A percentile compares a stretch with the other conserved stretches of the same genome.
These are phyloP conservation scores for Caenorhabditis parvicauda DNA, from an alignment of 2,888 invertebrate genomes.

Conservation along the genomic window DNA sequence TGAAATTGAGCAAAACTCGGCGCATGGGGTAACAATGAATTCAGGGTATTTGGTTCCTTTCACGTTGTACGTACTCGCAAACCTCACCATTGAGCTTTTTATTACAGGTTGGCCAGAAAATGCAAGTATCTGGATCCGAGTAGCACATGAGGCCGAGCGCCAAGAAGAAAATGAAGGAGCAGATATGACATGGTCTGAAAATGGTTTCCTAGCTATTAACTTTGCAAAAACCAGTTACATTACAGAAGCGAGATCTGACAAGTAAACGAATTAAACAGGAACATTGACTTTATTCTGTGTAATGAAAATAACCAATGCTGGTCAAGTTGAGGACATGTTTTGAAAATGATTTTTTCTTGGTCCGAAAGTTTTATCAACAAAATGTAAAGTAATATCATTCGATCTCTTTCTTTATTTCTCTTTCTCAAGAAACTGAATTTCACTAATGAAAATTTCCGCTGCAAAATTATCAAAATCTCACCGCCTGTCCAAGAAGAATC, in stretches of 20 bases:
- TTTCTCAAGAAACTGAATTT: no score
- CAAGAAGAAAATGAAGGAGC: constrained; percentile 87
- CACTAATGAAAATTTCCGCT: not conserved
- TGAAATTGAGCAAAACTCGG: not conserved
- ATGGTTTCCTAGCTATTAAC: no score
- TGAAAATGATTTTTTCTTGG: no score
- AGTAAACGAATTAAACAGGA: no score
- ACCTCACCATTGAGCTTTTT: constrained; percentile 49
- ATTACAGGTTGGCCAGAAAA: constrained; percentile 74
- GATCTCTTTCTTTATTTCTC: no score
- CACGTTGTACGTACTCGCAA: constrained; percentile 43
- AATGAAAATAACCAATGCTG: no score
- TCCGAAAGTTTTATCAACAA: no score
- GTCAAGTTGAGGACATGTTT: no score
- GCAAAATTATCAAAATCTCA: constrained; percentile 11
- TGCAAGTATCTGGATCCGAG: constrained; percentile 86
- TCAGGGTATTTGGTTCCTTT: constrained; percentile 1
- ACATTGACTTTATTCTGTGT: no score
- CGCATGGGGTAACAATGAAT: not conserved
- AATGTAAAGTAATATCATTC: no score
- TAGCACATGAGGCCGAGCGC: constrained; percentile 92
- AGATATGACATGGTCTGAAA: constrained; percentile 89
- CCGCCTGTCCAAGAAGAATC: constrained; percentile 86
- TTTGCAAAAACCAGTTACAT: not conserved
- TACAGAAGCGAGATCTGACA: not conserved